Conservation (phyloP, 2,888 invertebrate genomes). For the Leptopilina myrica region DNA sequence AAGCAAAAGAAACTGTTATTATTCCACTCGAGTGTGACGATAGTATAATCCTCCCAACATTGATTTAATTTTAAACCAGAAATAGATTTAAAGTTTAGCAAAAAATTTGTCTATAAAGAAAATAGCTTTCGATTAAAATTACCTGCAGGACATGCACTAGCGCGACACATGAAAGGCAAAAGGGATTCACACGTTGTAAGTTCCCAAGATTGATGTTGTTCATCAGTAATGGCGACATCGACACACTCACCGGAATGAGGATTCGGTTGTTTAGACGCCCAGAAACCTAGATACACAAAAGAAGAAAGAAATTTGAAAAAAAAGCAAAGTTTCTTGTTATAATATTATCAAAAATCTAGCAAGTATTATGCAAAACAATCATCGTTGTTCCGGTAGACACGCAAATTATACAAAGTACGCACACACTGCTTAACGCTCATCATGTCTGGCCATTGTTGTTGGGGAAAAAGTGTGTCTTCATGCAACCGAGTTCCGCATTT, state of each 20-base stretch:
- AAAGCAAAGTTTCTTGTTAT: neutral
- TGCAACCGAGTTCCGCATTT: conserved; percentile 74
- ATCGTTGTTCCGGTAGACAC: conserved; percentile 55
- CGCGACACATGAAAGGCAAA: conserved; percentile 95
- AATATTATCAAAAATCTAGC: neutral
- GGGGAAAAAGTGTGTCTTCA: conserved; percentile 74
- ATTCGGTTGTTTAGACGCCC: conserved; percentile 94
- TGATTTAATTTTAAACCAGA: neutral
- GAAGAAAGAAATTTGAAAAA: conserved; percentile 14
- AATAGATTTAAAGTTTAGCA: too few species aligned
- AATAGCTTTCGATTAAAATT: conserved; percentile 58
- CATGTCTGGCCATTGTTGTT: conserved; percentile 65
- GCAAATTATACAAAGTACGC: conserved; percentile 60
- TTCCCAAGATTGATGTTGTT: conserved; percentile 93
- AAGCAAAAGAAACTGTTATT: neutral
- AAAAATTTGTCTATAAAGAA: neutral
- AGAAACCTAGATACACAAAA: conserved; percentile 82
- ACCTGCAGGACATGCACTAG: conserved; percentile 93
- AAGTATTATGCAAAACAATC: conserved; percentile 59
- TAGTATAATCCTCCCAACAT: neutral
- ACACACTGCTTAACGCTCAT: conserved; percentile 50
- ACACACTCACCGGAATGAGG: conserved; percentile 94
- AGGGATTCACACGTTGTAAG: conserved; percentile 95
- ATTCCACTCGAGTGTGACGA: neutral
- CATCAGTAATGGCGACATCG: conserved; percentile 83